Conservation (phyloP, 2,888 invertebrate genomes). For the Platynereis dumerilii region DNA sequence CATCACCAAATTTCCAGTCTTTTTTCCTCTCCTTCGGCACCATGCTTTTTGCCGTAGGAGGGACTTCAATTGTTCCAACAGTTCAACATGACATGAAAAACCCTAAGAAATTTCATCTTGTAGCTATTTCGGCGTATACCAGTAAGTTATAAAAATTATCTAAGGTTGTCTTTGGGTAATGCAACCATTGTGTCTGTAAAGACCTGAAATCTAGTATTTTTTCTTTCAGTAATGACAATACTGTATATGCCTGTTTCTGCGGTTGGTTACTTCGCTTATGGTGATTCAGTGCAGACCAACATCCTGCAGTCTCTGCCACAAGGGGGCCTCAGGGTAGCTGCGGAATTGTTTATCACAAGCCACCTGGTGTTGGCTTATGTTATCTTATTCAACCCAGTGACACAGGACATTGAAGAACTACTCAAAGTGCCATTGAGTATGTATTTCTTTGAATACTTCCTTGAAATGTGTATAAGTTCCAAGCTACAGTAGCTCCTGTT, state of each 20-base stretch:
- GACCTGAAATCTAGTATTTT: no score
- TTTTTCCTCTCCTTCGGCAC: conserved; percentile 77
- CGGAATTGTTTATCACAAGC: conserved; percentile 71
- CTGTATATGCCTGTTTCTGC: conserved; percentile 75
- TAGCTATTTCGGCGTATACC: conserved; percentile 75
- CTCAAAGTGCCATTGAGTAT: conserved; percentile 67
- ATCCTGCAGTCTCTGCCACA: conserved; percentile 68
- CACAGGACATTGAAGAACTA: conserved; percentile 81
- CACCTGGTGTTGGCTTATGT: conserved; percentile 74
- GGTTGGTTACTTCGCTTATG: conserved; percentile 72
- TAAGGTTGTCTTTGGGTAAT: no score
- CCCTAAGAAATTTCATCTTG: conserved; percentile 75
- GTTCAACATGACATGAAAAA: conserved; percentile 91
- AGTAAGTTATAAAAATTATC: conserved; percentile 65
- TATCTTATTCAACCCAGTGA: conserved; percentile 76
- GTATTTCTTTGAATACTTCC: no score
- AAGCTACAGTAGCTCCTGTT: no score
- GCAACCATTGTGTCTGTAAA: no score
- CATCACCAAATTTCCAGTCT: conserved; percentile 65
- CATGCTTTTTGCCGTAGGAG: conserved; percentile 76
- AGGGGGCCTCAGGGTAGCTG: conserved; percentile 67
- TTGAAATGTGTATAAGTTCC: no score
- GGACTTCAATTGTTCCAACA: conserved; percentile 80
- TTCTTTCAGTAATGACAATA: conserved; percentile 65
- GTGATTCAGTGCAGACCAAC: conserved; percentile 75